Conservation (phyloP, 1,140 invertebrate genomes). For the Harlomillsia oculata region DNA sequence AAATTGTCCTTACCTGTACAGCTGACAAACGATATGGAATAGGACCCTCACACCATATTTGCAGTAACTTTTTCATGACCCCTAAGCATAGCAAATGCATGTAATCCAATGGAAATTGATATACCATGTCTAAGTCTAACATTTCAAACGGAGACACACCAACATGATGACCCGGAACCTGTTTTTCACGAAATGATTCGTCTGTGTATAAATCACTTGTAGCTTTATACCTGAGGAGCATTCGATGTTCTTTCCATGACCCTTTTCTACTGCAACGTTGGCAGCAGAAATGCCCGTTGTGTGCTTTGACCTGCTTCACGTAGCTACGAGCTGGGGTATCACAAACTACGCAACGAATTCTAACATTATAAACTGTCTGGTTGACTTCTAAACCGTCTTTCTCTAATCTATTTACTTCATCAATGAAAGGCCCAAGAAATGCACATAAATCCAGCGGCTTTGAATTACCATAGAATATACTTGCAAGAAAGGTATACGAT, state of each 20-base stretch:
- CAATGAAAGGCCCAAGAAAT: constrained; percentile 7
- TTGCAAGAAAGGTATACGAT: neutral
- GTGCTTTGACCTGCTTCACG: constrained; percentile 1
- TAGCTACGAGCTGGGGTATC: constrained; percentile 14
- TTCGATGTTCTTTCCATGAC: neutral
- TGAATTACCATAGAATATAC: constrained; percentile 10
- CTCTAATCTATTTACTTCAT: constrained; percentile 9
- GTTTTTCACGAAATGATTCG: constrained; percentile 4
- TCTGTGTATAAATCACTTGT: neutral
- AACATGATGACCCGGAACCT: constrained; percentile 7
- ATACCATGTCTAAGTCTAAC: constrained; percentile 23
- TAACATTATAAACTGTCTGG: neutral
- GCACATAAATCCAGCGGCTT: constrained; percentile 1
- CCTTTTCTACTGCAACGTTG: constrained; percentile 11
- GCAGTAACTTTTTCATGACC: constrained; percentile 25
- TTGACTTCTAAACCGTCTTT: neutral
- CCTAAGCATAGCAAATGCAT: constrained; percentile 32
- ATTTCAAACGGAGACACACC: constrained; percentile 9
- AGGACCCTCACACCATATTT: constrained; percentile 2
- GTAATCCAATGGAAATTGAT: constrained; percentile 34
- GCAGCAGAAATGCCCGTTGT: constrained; percentile 14
- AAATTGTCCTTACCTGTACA: constrained; percentile 1
- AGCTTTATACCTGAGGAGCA: neutral
- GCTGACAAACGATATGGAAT: neutral
- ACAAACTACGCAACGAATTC: neutral